A percentile compares a stretch with the other conserved stretches of the same genome.
Conservation (phyloP, 92 coral and sea anemone genomes). For the Virgularia gustaviana region DNA sequence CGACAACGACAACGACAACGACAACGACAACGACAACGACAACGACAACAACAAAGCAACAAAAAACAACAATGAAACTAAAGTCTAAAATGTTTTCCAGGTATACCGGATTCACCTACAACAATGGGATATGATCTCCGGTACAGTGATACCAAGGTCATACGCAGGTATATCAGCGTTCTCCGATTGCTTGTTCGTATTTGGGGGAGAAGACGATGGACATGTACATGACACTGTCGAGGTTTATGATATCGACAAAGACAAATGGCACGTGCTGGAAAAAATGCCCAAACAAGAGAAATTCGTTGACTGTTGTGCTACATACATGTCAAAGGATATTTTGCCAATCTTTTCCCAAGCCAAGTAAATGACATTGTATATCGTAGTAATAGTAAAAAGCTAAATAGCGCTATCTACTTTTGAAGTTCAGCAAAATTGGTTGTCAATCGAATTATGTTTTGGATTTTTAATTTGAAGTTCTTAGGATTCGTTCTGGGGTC, state of each 20-base stretch:
- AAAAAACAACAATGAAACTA: no score
- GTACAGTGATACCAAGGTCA: constrained; percentile 27
- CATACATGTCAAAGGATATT: constrained; percentile 31
- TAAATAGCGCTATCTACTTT: no score
- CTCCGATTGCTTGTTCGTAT: constrained; percentile 26
- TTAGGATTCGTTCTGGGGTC: background rate
- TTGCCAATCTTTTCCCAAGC: constrained; percentile 27
- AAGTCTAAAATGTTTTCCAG: no score
- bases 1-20: no score
- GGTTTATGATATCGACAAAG: constrained; percentile 20
- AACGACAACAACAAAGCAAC: no score
- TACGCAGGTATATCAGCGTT: constrained; percentile 29
- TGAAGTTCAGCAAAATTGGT: no score
- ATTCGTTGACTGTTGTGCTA: constrained; percentile 33
- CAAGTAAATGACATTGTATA: background rate
- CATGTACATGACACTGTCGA: constrained; percentile 32
- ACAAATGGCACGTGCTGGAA: constrained; percentile 31
- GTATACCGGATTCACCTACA: constrained; percentile 6
- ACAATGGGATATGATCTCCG: constrained; percentile 21
- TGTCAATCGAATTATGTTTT: background rate
- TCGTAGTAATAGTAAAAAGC: background rate
- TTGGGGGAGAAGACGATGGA: constrained; percentile 37
- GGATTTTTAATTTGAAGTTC: background rate
- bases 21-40: no score
- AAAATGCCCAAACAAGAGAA: constrained; percentile 32